phyloP scores from a whole-genome alignment of 2,888 invertebrate species.

The Orthosia incerta region DNA sequence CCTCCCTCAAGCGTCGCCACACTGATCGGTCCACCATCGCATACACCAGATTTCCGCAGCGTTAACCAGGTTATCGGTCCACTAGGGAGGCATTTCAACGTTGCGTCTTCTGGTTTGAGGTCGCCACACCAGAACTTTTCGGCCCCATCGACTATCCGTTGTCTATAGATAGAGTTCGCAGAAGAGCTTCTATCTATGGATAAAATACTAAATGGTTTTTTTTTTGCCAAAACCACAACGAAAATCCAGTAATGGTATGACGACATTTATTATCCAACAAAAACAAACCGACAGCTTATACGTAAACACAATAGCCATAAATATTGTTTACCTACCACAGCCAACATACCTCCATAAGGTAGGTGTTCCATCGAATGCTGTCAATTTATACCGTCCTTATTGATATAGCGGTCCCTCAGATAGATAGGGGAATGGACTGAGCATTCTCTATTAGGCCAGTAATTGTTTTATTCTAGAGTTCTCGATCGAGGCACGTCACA shows the following conservation, averaged over 20 bases:
- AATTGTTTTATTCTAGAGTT: too few species aligned
- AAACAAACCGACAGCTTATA: neutral
- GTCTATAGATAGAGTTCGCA: too few species aligned
- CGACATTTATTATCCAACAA: neutral
- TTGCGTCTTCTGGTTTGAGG: too few species aligned
- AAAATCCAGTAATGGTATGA: slow-evolving; percentile 18
- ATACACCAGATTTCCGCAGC: too few species aligned
- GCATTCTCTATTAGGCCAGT: too few species aligned
- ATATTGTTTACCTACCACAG: slow-evolving; percentile 24
- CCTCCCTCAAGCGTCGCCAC: too few species aligned
- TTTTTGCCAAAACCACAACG: neutral
- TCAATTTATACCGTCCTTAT: slow-evolving; percentile 44
- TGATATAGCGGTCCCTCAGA: slow-evolving; percentile 17
- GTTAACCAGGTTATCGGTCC: too few species aligned
- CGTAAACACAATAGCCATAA: slow-evolving; percentile 5
- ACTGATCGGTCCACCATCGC: too few species aligned
- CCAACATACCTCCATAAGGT: neutral
- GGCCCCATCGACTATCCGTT: too few species aligned
- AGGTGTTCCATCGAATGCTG: slow-evolving; percentile 36
- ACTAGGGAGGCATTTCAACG: too few species aligned
- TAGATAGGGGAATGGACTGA: neutral
- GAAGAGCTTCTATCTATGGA: neutral
- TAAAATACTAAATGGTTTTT: neutral
- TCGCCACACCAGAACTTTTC: too few species aligned
- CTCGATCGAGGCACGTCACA: too few species aligned